Evolutionary conservation across 2,888 invertebrate genomes (phyloP), one percentile per base, ranked within the genome.

Genomic region (Heteromyza rotundicornis): DNA sequence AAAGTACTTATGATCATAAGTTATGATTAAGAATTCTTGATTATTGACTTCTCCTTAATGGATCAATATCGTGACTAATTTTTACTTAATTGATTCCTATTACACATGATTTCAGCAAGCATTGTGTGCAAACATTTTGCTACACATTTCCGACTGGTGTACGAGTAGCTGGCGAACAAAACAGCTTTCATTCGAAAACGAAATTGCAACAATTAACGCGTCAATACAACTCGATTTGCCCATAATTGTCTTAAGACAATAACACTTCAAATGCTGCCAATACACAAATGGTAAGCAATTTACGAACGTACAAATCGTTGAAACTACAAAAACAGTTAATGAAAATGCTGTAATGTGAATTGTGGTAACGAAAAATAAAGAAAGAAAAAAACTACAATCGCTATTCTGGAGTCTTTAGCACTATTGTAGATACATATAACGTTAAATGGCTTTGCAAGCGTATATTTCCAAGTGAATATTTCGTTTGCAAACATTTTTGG

Each of bases 361-460:
- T 32, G 32, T 32, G 12, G 5, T 8, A 5, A 32, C 5, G 12
- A 12, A 32, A 32, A 32, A 32, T 32, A 32, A 8, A 32, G 5
- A 32, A 32, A 32, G 7, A 32, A 8, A 32, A 32, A 32, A 32
- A 32, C 32, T 32, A 12, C 32, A 32, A 32, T 12, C 12, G 32
- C 32, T 32, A 12, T 65, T 69, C 68, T n/a, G n/a, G 71, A 73
- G 63, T 40, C n/a, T n/a, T n/a, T n/a, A n/a, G n/a, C n/a, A n/a
- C n/a, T n/a, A n/a, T n/a, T n/a, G n/a, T n/a, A n/a, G n/a, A n/a
- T n/a, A n/a, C n/a, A n/a, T n/a, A n/a, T n/a, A n/a, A n/a, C n/a
- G n/a, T n/a, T n/a, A n/a, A n/a, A n/a, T n/a, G n/a, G n/a, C n/a
- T n/a, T n/a, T n/a, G n/a, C n/a, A n/a, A n/a, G n/a, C n/a, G n/a